phyloP scores from a whole-genome alignment of 1,140 invertebrate species.

The Hyles euphorbiae region DNA sequence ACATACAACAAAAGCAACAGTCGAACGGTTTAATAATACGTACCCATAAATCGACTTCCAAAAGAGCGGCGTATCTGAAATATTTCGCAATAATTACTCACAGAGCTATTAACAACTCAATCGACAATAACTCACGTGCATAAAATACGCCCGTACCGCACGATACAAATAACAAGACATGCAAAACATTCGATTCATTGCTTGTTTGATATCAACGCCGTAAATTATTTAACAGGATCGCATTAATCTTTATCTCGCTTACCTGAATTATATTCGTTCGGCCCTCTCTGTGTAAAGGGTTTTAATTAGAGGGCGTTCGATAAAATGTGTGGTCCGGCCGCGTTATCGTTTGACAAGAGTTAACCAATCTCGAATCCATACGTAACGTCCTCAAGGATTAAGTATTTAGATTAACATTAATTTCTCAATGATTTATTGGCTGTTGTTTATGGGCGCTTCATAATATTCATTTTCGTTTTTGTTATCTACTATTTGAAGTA shows the following conservation, averaged over 20 bases:
- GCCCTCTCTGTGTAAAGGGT: slow-evolving; percentile 40
- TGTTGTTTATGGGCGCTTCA: slow-evolving; percentile 1
- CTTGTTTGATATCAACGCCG: slow-evolving; percentile 37
- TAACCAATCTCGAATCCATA: slow-evolving; percentile 49
- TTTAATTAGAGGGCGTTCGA: slow-evolving; percentile 60
- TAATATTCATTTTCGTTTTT: background rate
- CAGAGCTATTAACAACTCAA: slow-evolving; percentile 24
- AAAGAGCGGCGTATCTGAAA: too few relatives aligned
- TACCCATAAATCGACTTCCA: too few relatives aligned
- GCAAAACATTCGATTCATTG: slow-evolving; percentile 30
- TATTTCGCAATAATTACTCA: slow-evolving; percentile 8
- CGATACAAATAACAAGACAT: slow-evolving; percentile 20
- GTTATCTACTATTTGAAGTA: background rate
- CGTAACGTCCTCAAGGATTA: slow-evolving; percentile 38
- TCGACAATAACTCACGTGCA: slow-evolving; percentile 17
- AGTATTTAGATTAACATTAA: slow-evolving; percentile 27
- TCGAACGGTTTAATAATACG: too few relatives aligned
- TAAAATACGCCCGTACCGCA: slow-evolving; percentile 11
- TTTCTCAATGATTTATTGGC: slow-evolving; percentile 23
- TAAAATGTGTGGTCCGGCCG: slow-evolving; percentile 56
- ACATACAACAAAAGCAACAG: too few relatives aligned
- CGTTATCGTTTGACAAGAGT: slow-evolving; percentile 53
- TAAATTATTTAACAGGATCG: slow-evolving; percentile 62
- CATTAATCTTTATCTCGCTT: slow-evolving; percentile 62
- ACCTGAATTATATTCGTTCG: slow-evolving; percentile 44